A percentile compares a stretch with the other conserved stretches of the same genome.
Conservation (phyloP, 1,140 invertebrate species). For the Megathymus violae region DNA sequence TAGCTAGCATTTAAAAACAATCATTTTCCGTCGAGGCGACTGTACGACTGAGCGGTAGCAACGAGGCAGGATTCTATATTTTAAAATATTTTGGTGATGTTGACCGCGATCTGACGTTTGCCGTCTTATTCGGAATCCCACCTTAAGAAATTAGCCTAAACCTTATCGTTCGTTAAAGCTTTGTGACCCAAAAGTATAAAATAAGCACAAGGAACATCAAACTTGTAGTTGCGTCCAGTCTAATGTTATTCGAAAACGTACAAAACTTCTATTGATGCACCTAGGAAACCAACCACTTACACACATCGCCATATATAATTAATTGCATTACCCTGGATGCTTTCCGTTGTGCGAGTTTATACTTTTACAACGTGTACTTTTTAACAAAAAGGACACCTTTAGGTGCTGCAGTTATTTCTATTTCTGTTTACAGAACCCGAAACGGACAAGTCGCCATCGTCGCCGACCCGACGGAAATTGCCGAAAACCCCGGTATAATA, state of each 20-base stretch:
- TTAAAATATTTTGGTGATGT: background rate
- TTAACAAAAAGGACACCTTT: background rate
- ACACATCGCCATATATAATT: no score
- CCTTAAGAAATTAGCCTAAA: background rate
- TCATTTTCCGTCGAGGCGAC: no score
- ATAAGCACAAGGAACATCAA: background rate
- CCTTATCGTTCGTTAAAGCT: no score
- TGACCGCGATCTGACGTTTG: background rate
- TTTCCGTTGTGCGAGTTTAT: background rate
- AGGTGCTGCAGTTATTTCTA: conserved; percentile 43
- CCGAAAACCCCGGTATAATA: conserved; percentile 97
- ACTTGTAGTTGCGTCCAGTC: background rate
- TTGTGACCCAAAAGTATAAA: no score
- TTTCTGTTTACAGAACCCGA: conserved; percentile 88
- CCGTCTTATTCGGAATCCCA: background rate
- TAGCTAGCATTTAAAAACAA: no score
- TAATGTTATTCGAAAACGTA: background rate
- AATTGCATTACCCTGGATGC: background rate
- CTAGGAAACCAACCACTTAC: no score
- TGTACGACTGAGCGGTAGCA: no score
- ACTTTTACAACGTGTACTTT: background rate
- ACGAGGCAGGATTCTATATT: no score
- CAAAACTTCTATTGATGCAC: no score
- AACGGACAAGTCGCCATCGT: conserved; percentile 92
- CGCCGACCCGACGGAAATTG: conserved; percentile 94